Evolutionary conservation across 1,140 invertebrate species (phyloP).

Genomic region (Wiebesia pumilae): DNA sequence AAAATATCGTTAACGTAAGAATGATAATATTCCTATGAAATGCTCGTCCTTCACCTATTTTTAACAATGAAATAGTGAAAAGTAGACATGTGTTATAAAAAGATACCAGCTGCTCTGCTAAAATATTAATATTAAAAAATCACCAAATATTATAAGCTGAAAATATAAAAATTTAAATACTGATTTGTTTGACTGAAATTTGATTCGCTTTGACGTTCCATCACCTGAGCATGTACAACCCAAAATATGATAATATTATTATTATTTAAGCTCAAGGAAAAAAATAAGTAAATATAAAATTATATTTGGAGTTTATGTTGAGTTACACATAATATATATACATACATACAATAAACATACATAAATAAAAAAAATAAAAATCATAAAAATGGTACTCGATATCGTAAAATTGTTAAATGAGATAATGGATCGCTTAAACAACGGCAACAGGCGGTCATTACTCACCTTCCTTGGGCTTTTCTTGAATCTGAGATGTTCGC

Average conservation of each 20-base stretch:
- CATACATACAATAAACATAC: neutral
- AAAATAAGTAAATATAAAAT: neutral
- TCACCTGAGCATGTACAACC: conserved; percentile 44
- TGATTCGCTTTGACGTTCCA: conserved; percentile 47
- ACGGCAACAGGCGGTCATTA: conserved; percentile 62
- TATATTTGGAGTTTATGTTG: neutral
- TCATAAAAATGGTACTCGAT: neutral
- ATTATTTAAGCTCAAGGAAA: neutral
- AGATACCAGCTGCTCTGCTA: conserved; percentile 15
- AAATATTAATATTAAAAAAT: conserved; percentile 17
- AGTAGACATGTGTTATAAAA: conserved; percentile 18
- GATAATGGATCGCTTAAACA: conserved; percentile 47
- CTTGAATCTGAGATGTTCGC: conserved; percentile 70
- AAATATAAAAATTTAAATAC: conserved; percentile 43
- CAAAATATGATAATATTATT: conserved; percentile 25
- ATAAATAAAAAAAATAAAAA: neutral
- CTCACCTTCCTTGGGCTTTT: conserved; percentile 73
- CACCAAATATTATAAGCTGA: conserved; percentile 34
- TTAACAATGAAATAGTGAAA: conserved; percentile 10
- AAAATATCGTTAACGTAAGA: conserved; percentile 30
- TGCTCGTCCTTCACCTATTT: conserved; percentile 51
- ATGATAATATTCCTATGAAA: conserved; percentile 27
- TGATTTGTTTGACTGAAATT: too few relatives aligned
- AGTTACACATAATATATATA: conserved; percentile 14
- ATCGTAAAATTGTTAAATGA: neutral